Conservation (phyloP, 2,113 vertebrate species). For the Rhegmatorhina hoffmannsi region DNA sequence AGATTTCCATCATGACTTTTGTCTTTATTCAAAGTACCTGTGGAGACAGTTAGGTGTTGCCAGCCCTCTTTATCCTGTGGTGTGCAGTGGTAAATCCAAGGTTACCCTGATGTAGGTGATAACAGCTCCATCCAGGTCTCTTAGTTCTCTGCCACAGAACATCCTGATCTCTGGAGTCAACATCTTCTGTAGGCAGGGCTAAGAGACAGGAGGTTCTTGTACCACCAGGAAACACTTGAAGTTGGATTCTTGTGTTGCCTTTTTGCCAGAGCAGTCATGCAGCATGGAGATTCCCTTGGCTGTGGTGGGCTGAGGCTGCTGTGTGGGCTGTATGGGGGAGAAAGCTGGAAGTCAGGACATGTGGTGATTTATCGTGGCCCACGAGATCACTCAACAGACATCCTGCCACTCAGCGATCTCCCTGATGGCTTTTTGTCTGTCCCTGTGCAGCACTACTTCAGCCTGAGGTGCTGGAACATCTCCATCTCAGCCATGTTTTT, state of each 20-base stretch:
- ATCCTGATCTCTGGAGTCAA: background rate
- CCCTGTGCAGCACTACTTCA: background rate
- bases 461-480: background rate
- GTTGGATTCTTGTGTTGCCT: background rate
- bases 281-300: background rate
- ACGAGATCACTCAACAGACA: background rate
- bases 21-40: background rate
- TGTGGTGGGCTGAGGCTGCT: background rate
- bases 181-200: background rate
- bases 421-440: background rate
- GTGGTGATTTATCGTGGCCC: fast-evolving
- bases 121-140: background rate
- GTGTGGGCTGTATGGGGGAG: background rate
- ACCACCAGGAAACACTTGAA: background rate
- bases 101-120: background rate
- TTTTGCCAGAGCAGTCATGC: background rate
- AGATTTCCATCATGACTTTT: background rate
- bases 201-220: background rate
- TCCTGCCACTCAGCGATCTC: background rate
- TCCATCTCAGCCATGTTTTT: background rate
- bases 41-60: background rate
- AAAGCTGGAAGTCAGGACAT: background rate
- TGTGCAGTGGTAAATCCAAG: background rate
- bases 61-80: background rate
- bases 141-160: background rate